Base-by-base conservation (phyloP, 2,797 vertebrate species). In the Psittacula derbiana region DNA sequence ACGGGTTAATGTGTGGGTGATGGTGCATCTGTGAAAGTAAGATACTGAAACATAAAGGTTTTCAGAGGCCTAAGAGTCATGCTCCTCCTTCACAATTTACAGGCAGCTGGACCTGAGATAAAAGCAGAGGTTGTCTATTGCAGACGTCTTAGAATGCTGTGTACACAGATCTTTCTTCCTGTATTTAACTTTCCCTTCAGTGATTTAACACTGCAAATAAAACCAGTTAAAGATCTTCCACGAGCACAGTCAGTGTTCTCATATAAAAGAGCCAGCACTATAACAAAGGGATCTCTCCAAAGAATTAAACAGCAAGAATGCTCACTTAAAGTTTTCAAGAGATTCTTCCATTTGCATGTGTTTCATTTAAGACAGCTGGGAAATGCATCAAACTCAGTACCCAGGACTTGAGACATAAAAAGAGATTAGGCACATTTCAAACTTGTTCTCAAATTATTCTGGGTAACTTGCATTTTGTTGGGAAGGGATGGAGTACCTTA, bases 161-260 rank as follows among this genome's bases (percentile, higher is more conserved):
- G 5, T 67, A 90, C 75, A 67, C 21, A 55, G 41, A 64, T 92
- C 96, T 94, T 95, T 94, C 90, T 97, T 96, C 62, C 49, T 36
- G 3, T 96, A 78, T 95, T 94, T 91, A 86, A 94, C 81, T 96
- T 96, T 95, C 44, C 36, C 41, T 41, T 96, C 90, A 82, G 79
- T 96, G 92, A 95, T 95, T 96, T 91, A 97, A 89, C 58, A 80
- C 41, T 81, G 78, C 73, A 93, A 93, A 95, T 74, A 94, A 91
- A 95, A 60, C 21, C 79, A 88, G 73, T 64, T 88, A 94, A 96
- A 91, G 80, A 92, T 86, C 65, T 89, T 91, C 71, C 95, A 87
- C 80, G 52, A 94, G 82, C 89, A 72, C 33, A 71, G 64, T 71
- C 33, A 73, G 61, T 71, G 60, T 87, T 92, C 40, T 91, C 24